Base-by-base conservation (phyloP, 2,888 invertebrate species). In the Ptychoptera contaminata region DNA sequence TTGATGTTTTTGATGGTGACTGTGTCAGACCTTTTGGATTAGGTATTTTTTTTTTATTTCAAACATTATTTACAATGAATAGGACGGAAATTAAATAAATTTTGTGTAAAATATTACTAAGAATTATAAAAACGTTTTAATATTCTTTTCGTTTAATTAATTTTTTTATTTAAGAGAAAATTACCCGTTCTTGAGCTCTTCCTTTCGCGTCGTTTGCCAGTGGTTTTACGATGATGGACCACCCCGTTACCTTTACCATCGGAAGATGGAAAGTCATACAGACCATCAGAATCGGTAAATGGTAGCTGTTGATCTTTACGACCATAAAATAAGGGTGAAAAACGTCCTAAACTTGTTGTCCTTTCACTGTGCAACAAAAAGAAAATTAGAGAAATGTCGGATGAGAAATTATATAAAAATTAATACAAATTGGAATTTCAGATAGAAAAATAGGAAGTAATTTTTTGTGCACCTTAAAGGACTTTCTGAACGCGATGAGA, bases 211-310 rank as follows among this genome's bases (percentile, higher is more conserved):
- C 74, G 72, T 53, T 76, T 72, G 44, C 76, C 72, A 9, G 73
- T 71, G 2, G 73, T 70, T 58, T 78, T 77, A 55, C 77, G 73
- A 54, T 73, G 72, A 48, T 72, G 65, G 43, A 67, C 71, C 42
- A 61, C 64, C 8, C 67, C 62, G 7, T 66, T 63, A 50, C 70
- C 70, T 53, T 70, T 74, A 50, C 75, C 74, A 58, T 83, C 83
- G 7, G 82, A 80, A 59, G 82, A 82, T 4, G 82, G 81, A 57
- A 81, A 82, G 60, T 85, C 83, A 58, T 83, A 83, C 16, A 83
- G 64, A 3, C 82, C 83, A 59, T 84, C 84, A 1, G 83, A 83
- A 62, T 84, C 84, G 11, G 83, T 82, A 55, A 81, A 79, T 12
- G 81, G 80, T 47, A 80, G 60, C 46, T 67, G 57, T 55, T 72